Evolutionary conservation across 2,797 vertebrate genomes (phyloP).

Genomic region (Enteromius radiatus): DNA sequence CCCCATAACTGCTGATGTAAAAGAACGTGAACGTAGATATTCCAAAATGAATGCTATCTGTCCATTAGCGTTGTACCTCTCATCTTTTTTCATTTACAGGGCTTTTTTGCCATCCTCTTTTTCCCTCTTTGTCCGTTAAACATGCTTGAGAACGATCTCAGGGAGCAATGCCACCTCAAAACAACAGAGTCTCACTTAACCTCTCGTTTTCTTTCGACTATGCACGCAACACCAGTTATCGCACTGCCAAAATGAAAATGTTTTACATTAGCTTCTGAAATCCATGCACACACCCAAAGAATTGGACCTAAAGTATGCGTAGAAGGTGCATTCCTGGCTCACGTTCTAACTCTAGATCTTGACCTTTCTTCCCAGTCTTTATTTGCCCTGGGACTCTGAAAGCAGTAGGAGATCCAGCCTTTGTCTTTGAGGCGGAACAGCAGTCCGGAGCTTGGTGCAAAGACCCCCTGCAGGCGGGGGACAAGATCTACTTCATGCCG

Average conservation of each 20-base stretch:
- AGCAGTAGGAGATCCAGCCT: conserved; percentile 90
- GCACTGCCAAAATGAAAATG: conserved; percentile 37
- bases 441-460: conserved; percentile 99
- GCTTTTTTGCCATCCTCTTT: conserved; percentile 57
- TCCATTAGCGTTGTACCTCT: conserved; percentile 53
- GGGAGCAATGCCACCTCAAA: conserved; percentile 71
- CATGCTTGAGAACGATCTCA: conserved; percentile 74
- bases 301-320: conserved; percentile 31
- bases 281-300: conserved; percentile 21
- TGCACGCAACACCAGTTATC: conserved; percentile 48
- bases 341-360: conserved; percentile 63
- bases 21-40: conserved; percentile 32
- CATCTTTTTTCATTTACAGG: conserved; percentile 79
- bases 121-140: conserved; percentile 65
- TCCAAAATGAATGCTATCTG: conserved; percentile 17
- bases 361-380: conserved; percentile 93
- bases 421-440: conserved; percentile 96
- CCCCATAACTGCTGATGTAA: conserved; percentile 24
- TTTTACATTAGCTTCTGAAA: conserved; percentile 45
- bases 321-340: conserved; percentile 18
- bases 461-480: conserved; percentile 96
- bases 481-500: conserved; percentile 99
- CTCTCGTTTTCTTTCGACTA: conserved; percentile 54
- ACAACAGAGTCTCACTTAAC: conserved; percentile 54
- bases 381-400: conserved; percentile 98